A percentile compares a stretch with the other conserved stretches of the same genome.
Conservation (phyloP, 2,797 vertebrate species). For the Gila robusta region DNA sequence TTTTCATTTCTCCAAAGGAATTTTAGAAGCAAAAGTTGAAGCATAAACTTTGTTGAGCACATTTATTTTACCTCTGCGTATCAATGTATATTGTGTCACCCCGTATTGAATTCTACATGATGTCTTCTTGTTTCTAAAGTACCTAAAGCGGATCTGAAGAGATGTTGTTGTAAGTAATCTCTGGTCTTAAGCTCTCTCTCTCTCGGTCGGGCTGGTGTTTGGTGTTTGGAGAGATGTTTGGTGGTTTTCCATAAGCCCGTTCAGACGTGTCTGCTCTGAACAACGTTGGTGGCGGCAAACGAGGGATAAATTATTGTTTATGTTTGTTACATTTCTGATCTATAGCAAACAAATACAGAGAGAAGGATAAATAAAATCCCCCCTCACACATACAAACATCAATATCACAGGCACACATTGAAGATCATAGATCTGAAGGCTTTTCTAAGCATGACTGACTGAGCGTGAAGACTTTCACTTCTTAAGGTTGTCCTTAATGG, state of each 20-base stretch:
- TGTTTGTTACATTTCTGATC: conserved; percentile 28
- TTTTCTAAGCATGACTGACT: conserved; percentile 36
- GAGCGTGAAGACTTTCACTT: conserved; percentile 41
- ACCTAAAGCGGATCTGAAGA: not conserved
- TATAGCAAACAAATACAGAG: conserved; percentile 34
- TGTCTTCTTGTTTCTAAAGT: conserved; percentile 8
- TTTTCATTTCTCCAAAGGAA: not conserved
- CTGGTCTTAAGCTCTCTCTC: not conserved
- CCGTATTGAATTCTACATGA: not conserved
- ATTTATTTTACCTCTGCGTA: not conserved
- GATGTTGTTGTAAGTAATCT: conserved; percentile 31
- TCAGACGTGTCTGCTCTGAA: conserved; percentile 52
- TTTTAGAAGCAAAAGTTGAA: not conserved
- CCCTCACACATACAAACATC: not conserved
- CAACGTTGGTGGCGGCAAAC: conserved; percentile 45
- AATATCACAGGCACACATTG: conserved; percentile 10
- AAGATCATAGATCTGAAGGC: conserved; percentile 16
- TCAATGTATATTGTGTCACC: not conserved
- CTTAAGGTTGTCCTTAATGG: conserved; percentile 61
- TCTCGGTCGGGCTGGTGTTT: not conserved
- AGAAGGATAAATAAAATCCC: conserved; percentile 1
- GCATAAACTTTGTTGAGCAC: not conserved
- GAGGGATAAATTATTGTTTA: conserved; percentile 48
- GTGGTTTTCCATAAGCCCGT: conserved; percentile 50
- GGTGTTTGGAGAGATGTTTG: conserved; percentile 21